Conservation (phyloP, 1,140 invertebrate genomes). For the Brachionus rotundiformis region DNA sequence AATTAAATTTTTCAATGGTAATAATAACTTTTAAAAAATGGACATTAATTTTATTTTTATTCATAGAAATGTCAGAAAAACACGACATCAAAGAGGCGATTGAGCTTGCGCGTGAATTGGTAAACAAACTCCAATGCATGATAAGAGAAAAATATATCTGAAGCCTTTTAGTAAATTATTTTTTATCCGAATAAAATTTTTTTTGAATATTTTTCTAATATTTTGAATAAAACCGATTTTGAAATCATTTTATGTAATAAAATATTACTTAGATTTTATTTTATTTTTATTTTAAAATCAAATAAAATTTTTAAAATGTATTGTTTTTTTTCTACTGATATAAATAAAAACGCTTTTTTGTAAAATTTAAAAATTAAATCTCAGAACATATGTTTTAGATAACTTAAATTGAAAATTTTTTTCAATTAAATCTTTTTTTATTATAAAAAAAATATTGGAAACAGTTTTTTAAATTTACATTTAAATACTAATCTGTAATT, state of each 20-base stretch:
- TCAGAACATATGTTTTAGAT: too few species aligned
- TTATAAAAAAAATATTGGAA: too few species aligned
- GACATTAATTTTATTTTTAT: slow-evolving; percentile 55
- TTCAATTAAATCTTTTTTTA: too few species aligned
- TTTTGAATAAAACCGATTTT: neutral
- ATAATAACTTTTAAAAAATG: neutral
- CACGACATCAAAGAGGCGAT: slow-evolving; percentile 82
- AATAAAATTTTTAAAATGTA: too few species aligned
- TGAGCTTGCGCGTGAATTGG: slow-evolving; percentile 77
- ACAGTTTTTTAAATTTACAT: too few species aligned
- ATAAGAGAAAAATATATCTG: slow-evolving; percentile 72
- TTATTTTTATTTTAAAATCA: neutral
- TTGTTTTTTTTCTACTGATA: too few species aligned
- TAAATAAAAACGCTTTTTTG: too few species aligned
- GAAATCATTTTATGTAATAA: neutral
- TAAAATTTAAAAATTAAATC: too few species aligned
- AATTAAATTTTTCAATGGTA: slow-evolving; percentile 52
- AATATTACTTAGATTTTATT: neutral
- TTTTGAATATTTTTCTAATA: neutral
- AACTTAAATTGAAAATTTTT: too few species aligned
- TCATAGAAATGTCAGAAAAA: slow-evolving; percentile 88
- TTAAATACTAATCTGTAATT: too few species aligned
- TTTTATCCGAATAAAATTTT: neutral
- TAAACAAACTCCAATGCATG: slow-evolving; percentile 81
- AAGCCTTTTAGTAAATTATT: neutral